Evolutionary conservation across 2,888 invertebrate species (phyloP), one percentile per base, ranked within the genome.

Genomic region (Tridacna crocea): DNA sequence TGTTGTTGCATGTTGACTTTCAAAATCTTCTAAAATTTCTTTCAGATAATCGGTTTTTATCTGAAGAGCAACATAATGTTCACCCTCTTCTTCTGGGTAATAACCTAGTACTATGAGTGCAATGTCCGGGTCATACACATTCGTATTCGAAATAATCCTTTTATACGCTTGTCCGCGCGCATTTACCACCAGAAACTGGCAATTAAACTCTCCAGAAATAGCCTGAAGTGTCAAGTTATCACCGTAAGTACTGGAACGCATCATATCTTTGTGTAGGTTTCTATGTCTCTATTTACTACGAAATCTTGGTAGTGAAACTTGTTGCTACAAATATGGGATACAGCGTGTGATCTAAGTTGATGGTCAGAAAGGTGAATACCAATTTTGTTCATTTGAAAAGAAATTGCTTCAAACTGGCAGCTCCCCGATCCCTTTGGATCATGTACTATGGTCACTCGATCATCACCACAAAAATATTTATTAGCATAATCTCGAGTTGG

Each of bases 11-110:
- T n/a, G n/a, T n/a, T n/a, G n/a, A n/a, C n/a, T n/a, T n/a, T n/a
- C n/a, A n/a, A n/a, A n/a, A n/a, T n/a, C n/a, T n/a, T n/a, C n/a
- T n/a, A n/a, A n/a, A n/a, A n/a, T n/a, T n/a, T n/a, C n/a, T n/a
- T n/a, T n/a, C n/a, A n/a, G n/a, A n/a, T n/a, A n/a, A n/a, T n/a
- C n/a, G n/a, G n/a, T n/a, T n/a, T n/a, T n/a, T n/a, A n/a, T n/a
- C n/a, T n/a, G n/a, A n/a, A n/a, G n/a, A n/a, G n/a, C n/a, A n/a
- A 65, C 63, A 17, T 65, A 65, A 24, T 65, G 63, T 27, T 26
- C 27, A 17, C 63, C 63, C 15, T 15, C 24, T 12, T 27, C 63
- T 65, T 65, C 63, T 26, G 63, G 63, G 63, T 26, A 65, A 65
- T 65, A 65, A 24, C 63, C 63, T 26, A 65, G 27, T 22, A 13